Evolutionary conservation across 2,113 vertebrate species (phyloP).

Genomic region (Rhinoderma darwinii): DNA sequence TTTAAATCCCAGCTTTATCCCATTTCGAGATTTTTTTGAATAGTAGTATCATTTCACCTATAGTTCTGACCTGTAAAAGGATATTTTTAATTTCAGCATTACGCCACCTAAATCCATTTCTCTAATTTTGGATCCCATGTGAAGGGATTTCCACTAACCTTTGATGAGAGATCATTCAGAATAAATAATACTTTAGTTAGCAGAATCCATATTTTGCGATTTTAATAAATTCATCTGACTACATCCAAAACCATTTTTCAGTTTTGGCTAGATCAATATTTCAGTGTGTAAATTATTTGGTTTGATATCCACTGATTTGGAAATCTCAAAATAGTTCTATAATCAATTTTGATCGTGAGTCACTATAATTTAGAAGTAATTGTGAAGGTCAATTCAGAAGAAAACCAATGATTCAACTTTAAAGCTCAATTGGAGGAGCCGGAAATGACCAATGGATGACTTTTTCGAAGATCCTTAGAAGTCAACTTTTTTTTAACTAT

Average conservation of each 20-base stretch:
- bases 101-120: not conserved
- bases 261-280: no score
- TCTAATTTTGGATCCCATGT: not conserved
- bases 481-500: no score
- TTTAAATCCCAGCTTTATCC: no score
- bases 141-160: not conserved
- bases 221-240: not conserved
- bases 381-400: not conserved
- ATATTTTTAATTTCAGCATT: not conserved
- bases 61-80: not conserved
- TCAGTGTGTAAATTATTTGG: no score
- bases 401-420: not conserved
- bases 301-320: not conserved
- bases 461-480: no score
- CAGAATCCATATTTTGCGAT: not conserved
- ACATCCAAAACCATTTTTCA: no score
- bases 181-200: not conserved
- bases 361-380: not conserved
- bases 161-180: not conserved
- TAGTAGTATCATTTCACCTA: no score
- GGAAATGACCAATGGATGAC: no score
- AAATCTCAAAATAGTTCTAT: not conserved
- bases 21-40: no score
- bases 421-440: not conserved
- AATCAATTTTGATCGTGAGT: not conserved